These are phyloP conservation scores for Caloenas nicobarica DNA, from an alignment of 2,113 vertebrate species.

Conservation along the genomic window DNA sequence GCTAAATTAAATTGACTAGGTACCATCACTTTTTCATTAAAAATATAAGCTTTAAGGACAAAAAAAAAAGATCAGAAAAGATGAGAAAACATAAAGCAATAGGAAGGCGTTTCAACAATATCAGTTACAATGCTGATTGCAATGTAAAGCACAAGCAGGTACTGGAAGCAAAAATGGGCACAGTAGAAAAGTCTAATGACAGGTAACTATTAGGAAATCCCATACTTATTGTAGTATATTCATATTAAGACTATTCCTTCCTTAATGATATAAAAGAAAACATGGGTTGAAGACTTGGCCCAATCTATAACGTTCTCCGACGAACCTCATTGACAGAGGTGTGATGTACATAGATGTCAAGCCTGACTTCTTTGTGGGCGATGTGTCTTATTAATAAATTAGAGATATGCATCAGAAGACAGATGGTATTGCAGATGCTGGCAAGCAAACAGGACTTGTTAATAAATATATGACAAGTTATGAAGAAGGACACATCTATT, in stretches of 20 bases:
- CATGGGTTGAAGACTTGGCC: background rate
- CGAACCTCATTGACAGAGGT: background rate
- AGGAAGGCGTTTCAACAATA: background rate
- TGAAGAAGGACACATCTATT: background rate
- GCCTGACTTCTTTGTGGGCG: background rate
- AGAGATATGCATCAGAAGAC: background rate
- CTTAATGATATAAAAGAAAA: background rate
- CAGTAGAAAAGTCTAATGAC: background rate
- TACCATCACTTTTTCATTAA: background rate
- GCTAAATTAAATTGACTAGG: background rate
- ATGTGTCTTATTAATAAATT: background rate
- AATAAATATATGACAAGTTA: background rate
- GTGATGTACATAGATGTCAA: background rate
- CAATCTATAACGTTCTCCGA: fast-evolving
- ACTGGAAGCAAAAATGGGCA: background rate
- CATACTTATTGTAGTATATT: background rate
- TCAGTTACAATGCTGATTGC: background rate
- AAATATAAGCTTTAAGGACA: background rate
- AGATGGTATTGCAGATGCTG: background rate
- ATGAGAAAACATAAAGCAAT: background rate
- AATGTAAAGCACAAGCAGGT: background rate
- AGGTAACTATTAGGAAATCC: background rate
- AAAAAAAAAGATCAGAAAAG: background rate
- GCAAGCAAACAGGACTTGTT: background rate
- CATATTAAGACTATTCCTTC: background rate